phyloP scores from a whole-genome alignment of 1,140 invertebrate species.

The Uloborus diversus region DNA sequence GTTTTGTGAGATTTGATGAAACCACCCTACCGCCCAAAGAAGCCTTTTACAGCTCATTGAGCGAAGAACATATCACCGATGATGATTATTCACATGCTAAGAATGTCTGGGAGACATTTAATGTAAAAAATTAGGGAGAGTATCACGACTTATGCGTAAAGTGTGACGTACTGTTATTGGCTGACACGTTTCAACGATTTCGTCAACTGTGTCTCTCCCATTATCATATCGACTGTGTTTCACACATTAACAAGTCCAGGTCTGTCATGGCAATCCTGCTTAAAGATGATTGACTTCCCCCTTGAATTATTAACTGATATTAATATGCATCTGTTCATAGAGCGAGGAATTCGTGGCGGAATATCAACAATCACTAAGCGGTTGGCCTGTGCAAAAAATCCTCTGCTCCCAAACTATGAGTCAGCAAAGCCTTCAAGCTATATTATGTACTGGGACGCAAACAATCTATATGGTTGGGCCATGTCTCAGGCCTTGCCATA shows the following conservation, averaged over 20 bases:
- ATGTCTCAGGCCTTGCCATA: conserved; percentile 40
- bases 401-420: background rate
- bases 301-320: conserved; percentile 20
- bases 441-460: conserved; percentile 37
- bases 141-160: conserved; percentile 37
- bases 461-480: conserved; percentile 59
- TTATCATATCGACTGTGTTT: background rate
- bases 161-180: conserved; percentile 57
- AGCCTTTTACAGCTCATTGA: background rate
- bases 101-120: conserved; percentile 60
- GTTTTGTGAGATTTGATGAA: background rate
- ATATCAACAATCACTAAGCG: background rate
- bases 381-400: background rate
- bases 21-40: background rate
- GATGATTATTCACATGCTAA: conserved; percentile 24
- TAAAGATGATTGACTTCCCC: background rate
- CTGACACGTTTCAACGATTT: conserved; percentile 61
- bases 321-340: conserved; percentile 35
- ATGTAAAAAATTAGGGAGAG: conserved; percentile 52
- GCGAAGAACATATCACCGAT: background rate
- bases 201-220: conserved; percentile 26
- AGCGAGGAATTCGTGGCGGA: background rate
- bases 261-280: conserved; percentile 11
- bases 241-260: background rate
- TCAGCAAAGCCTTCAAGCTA: background rate